Percentiles rank a stretch among this genome's conserved stretches.
Evolutionary conservation across 1,140 invertebrate species (phyloP).

Genomic region (Sarcophaga bullata): DNA sequence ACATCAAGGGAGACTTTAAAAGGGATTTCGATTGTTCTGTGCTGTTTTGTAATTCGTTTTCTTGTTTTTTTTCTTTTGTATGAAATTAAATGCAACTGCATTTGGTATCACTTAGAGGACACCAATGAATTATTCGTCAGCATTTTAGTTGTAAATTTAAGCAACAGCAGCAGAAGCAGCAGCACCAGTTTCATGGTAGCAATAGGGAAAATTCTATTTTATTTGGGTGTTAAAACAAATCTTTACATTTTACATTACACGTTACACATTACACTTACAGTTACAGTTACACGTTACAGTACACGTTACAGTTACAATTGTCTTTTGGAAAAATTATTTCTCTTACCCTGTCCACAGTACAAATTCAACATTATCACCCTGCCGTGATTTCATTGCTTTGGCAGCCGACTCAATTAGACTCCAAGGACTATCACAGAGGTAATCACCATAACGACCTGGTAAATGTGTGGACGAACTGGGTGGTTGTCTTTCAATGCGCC

Average conservation of each 20-base stretch:
- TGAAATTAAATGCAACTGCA: constrained; percentile 35
- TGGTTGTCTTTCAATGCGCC: constrained; percentile 58
- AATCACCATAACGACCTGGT: constrained; percentile 80
- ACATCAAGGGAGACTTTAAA: constrained; percentile 24
- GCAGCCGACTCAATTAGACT: constrained; percentile 85
- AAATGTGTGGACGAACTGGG: constrained; percentile 55
- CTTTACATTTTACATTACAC: neutral
- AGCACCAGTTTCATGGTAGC: neutral
- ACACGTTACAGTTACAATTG: neutral
- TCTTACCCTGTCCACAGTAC: constrained; percentile 92
- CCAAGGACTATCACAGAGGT: constrained; percentile 88
- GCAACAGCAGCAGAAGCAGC: neutral
- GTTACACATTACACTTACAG: neutral
- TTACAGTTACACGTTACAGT: neutral
- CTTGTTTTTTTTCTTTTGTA: no score
- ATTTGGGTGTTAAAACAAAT: constrained; percentile 15
- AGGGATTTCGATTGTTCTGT: constrained; percentile 12
- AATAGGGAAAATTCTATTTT: neutral
- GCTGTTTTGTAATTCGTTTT: neutral
- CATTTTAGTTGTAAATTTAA: neutral
- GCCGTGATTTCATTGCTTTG: constrained; percentile 80
- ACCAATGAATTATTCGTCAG: constrained; percentile 16
- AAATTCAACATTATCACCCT: constrained; percentile 87
- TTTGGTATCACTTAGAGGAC: constrained; percentile 28
- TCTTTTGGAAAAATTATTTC: neutral